Evolutionary conservation across 2,113 vertebrate genomes (phyloP), one percentile per base, ranked within the genome.

Genomic region (Tychaedon coryphoeus): DNA sequence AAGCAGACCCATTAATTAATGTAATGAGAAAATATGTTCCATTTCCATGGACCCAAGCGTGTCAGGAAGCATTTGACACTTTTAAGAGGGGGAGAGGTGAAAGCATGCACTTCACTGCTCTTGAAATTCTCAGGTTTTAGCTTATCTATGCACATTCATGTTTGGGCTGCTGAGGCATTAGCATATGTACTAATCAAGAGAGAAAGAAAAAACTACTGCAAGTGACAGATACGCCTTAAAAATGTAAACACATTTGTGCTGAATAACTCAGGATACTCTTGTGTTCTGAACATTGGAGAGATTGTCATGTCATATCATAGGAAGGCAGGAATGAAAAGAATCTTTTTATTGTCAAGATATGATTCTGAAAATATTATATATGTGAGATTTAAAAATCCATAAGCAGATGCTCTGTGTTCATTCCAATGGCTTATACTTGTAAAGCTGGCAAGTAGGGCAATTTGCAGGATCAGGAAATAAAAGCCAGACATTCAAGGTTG

Each of bases 1-100:
- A 98, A 96, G 98, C 97, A 97, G 98, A 96, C 82, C 77, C 95
- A 97, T 98, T 98, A 98, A 98, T 98, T 98, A 98, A 97, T 1
- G 82, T 98, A 98, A 98, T 98, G 97, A 98, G 98, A 96, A 97
- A 98, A 97, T 97, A 98, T 97, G 95, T 98, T 98, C 97, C 97
- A 97, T 97, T 97, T 98, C 95, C 95, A 97, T 72, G 93, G 71
- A 96, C 95, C 97, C 96, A 92, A 96, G 96, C 29, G 3, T 95
- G 97, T 96, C 92, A 97, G 97, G 97, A 98, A 98, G 96, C 67
- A 94, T 96, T 85, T 97, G 97, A 97, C 96, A 95, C 88, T 98
- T 98, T 95, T 92, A 95, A 97, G 97, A 94, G 92, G 69, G 51
- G 65, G 93, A 91, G 85, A 88, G 88, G 92, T 58, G 45, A 88